Evolutionary conservation across 92 coral and sea anemone species (phyloP), one percentile per base, ranked within the genome.

Genomic region (Muricea muricata): DNA sequence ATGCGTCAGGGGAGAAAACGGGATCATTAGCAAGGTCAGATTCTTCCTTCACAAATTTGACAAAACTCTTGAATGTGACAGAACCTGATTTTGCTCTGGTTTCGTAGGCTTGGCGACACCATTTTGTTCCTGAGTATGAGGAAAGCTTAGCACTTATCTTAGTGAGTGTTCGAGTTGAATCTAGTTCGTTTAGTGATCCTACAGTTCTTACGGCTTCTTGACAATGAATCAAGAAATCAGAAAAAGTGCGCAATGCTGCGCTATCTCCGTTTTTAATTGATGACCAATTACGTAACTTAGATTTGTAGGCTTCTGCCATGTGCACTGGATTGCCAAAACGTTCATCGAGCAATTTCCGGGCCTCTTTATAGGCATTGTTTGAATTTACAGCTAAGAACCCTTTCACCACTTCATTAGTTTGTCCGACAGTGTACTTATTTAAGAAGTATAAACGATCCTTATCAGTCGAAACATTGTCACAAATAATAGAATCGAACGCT

Each of bases 11-110:
- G 6, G 92, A 89, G 55, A 89, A 89, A n/a, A 86, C 63, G 13
- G 93, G 90, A 55, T 90, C 89, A 32, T 15, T 74, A 23, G 78
- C 91, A 23, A 87, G 42, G 32, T 87, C 87, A 24, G 87, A 65
- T 75, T 88, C 85, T 17, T 45, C 69, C 46, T 73, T 74, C 26
- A 87, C 87, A 77, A 87, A 87, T 25, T 82, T 46, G 0, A 81
- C 87, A 29, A 82, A 48, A 61, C 82, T 58, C 17, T 34, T 42
- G 75, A 83, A 83, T 14, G 41, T 30, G 24, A 76, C 85, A 28
- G 73, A 30, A 7, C 60, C n/a, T n/a, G n/a, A n/a, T n/a, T n/a
- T n/a, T n/a, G n/a, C n/a, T n/a, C n/a, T n/a, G n/a, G 13, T 34
- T 17, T 88, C 67, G 52, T 37, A 48, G 26, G 86, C 90, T 33